Evolutionary conservation across 2,888 invertebrate species (phyloP).

Genomic region (Drosophila kanekoi): DNA sequence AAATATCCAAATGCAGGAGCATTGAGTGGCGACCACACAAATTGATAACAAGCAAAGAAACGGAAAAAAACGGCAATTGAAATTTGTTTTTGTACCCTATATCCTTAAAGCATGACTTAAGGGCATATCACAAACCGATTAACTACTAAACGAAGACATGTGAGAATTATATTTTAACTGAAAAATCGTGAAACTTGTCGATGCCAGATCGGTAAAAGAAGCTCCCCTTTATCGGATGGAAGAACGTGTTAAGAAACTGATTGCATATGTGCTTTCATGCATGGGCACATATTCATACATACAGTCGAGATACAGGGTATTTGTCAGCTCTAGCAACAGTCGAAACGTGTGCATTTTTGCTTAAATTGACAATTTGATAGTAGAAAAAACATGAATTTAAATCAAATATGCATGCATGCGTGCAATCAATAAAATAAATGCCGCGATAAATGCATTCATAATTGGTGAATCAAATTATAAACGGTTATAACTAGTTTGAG

Average conservation of each 20-base stretch:
- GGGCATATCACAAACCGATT: background rate
- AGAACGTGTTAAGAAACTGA: background rate
- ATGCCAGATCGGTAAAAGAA: too few relatives aligned
- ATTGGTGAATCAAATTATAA: constrained; percentile 1
- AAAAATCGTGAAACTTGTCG: too few relatives aligned
- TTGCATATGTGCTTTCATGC: too few relatives aligned
- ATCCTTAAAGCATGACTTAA: background rate
- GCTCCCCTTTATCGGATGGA: too few relatives aligned
- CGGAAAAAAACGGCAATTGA: constrained; percentile 36
- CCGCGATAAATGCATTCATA: constrained; percentile 12
- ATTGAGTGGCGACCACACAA: constrained; percentile 33
- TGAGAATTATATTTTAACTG: too few relatives aligned
- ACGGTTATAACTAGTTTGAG: background rate
- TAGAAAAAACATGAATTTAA: background rate
- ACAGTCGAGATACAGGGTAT: background rate
- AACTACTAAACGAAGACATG: background rate
- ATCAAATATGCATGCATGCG: constrained; percentile 15
- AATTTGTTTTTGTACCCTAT: constrained; percentile 50
- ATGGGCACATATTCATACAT: background rate
- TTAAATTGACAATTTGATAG: constrained; percentile 30
- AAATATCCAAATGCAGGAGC: constrained; percentile 9
- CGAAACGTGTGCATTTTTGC: constrained; percentile 41
- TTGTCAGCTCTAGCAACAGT: constrained; percentile 13
- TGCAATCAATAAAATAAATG: constrained; percentile 35
- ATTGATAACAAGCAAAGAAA: constrained; percentile 45